Percentiles rank a stretch among this genome's conserved stretches.
These are phyloP conservation scores for Margaritifera margaritifera DNA, from an alignment of 2,888 invertebrate species.

Conservation along the genomic window DNA sequence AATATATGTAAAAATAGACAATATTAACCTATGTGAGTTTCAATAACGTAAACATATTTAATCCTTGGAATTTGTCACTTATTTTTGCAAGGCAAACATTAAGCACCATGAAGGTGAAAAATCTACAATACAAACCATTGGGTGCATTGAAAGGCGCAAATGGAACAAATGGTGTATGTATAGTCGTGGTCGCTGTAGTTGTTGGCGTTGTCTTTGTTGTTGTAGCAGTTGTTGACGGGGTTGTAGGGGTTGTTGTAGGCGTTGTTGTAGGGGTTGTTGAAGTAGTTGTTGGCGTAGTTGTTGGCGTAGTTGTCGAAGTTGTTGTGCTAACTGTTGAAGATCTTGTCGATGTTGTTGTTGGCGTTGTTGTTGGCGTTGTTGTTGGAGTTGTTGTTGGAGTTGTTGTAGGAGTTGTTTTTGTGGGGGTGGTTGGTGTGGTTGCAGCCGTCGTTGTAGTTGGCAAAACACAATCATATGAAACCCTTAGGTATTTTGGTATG, in stretches of 20 bases:
- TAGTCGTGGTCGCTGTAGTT: constrained; percentile 5
- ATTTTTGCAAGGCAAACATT: background rate
- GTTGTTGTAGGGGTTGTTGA: constrained; percentile 12
- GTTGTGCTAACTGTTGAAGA: too few species aligned
- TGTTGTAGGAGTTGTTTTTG: constrained; percentile 12
- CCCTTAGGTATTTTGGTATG: constrained; percentile 43
- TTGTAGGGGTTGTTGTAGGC: constrained; percentile 1
- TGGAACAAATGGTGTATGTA: constrained; percentile 13
- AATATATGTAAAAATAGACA: too few species aligned
- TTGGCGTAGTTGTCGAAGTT: constrained; percentile 8
- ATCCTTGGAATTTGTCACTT: background rate
- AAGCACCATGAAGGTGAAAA: background rate
- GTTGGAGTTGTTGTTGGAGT: constrained; percentile 7
- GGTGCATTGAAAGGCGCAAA: constrained; percentile 38
- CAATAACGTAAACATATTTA: too few species aligned
- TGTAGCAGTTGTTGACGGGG: constrained; percentile 8
- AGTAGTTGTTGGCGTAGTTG: constrained; percentile 14
- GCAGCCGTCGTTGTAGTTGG: constrained; percentile 37
- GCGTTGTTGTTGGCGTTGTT: constrained; percentile 9
- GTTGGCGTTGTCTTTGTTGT: constrained; percentile 10
- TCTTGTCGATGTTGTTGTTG: constrained; percentile 11
- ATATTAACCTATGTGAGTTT: too few species aligned
- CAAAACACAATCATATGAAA: constrained; percentile 37
- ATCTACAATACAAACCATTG: constrained; percentile 16
- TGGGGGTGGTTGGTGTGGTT: constrained; percentile 22